Conservation (phyloP, 2,797 vertebrate genomes). For the Meda fulgida region DNA sequence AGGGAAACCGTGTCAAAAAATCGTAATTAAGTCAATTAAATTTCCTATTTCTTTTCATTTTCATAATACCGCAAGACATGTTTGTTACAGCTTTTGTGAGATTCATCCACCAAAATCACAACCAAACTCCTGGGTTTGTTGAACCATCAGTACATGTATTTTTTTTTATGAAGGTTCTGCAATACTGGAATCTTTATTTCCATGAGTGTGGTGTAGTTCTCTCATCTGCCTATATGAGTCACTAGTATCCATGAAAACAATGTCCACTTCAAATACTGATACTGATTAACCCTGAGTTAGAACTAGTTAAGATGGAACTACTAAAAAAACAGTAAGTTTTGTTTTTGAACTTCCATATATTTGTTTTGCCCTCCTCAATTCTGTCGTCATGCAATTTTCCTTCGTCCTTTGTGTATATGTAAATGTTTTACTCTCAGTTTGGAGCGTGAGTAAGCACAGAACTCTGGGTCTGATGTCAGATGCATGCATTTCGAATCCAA, state of each 20-base stretch:
- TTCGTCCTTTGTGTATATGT: conserved; percentile 27
- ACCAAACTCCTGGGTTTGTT: background rate
- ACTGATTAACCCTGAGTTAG: background rate
- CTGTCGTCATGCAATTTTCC: conserved; percentile 2
- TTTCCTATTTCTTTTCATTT: background rate
- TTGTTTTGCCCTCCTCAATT: background rate
- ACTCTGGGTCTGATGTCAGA: background rate
- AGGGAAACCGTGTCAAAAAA: background rate
- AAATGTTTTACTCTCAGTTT: background rate
- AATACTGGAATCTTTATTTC: background rate
- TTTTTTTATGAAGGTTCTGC: background rate
- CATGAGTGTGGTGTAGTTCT: conserved; percentile 12
- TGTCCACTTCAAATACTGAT: background rate
- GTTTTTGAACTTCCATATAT: conserved; percentile 3
- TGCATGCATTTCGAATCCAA: background rate
- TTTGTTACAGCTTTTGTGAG: background rate
- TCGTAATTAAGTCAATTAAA: background rate
- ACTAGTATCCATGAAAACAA: conserved; percentile 52
- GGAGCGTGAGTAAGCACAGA: background rate
- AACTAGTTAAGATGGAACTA: background rate
- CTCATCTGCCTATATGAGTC: conserved; percentile 50
- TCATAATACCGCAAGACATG: background rate
- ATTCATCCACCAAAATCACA: background rate
- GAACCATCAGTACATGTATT: background rate
- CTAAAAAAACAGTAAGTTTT: background rate